A percentile compares a stretch with the other conserved stretches of the same genome.
phyloP scores from a whole-genome alignment of 2,888 invertebrate genomes.

The Acanthococcus lagerstroemiae region DNA sequence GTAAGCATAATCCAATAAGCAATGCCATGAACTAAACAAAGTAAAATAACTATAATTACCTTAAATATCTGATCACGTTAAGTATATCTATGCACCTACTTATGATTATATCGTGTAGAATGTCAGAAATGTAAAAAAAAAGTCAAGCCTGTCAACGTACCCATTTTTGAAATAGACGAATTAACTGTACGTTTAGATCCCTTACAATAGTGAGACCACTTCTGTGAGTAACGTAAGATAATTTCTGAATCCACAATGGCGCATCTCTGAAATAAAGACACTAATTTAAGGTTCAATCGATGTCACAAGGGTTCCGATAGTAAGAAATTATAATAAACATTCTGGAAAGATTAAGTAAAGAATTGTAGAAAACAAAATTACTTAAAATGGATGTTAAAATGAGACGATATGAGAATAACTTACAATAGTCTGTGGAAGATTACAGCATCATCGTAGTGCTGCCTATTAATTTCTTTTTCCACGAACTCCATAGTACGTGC shows the following conservation, averaged over 20 bases:
- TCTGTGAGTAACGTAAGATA: slow-evolving; percentile 1
- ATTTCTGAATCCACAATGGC: not conserved
- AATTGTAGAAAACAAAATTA: not conserved
- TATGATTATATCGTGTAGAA: too few species aligned
- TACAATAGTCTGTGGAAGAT: not conserved
- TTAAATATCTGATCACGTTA: too few species aligned
- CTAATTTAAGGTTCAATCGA: not conserved
- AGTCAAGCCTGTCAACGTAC: not conserved
- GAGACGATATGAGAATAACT: not conserved
- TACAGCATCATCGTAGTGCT: not conserved
- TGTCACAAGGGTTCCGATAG: not conserved
- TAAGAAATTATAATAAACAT: not conserved
- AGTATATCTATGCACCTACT: too few species aligned
- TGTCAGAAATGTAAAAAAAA: too few species aligned
- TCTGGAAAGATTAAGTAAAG: not conserved
- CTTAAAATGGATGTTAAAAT: not conserved
- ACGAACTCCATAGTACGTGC: slow-evolving; percentile 7
- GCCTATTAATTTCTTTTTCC: not conserved
- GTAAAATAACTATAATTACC: not conserved
- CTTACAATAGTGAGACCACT: not conserved
- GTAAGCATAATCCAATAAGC: slow-evolving; percentile 74
- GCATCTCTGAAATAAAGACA: not conserved
- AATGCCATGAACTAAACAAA: slow-evolving; percentile 39
- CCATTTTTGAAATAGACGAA: slow-evolving; percentile 18
- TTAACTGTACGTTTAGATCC: slow-evolving; percentile 7